phyloP scores from a whole-genome alignment of 2,888 invertebrate species.

The Drosophila kuntzei region DNA sequence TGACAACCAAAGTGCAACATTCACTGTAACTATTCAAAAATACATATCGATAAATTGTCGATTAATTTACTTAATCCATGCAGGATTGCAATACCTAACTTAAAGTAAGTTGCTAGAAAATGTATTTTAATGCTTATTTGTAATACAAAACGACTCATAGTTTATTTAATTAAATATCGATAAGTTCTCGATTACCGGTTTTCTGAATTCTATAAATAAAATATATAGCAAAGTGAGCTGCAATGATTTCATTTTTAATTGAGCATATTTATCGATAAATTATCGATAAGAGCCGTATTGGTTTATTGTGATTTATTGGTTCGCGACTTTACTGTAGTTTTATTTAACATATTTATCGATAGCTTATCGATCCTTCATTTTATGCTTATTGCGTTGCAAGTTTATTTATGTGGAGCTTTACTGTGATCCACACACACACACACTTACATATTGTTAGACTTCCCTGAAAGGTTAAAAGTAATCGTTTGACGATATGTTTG shows the following conservation, averaged over 20 bases:
- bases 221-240: no score
- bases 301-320: no score
- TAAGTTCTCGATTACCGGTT: not conserved
- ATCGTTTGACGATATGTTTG: not conserved
- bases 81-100: no score
- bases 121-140: no score
- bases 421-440: constrained; percentile 15
- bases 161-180: not conserved
- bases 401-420: not conserved
- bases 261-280: not conserved
- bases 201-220: no score
- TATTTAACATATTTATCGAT: not conserved
- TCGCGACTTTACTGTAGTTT: no score
- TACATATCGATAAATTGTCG: not conserved
- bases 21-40: not conserved
- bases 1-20: not conserved
- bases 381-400: not conserved
- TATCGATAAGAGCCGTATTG: constrained; percentile 7
- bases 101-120: no score
- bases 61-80: not conserved
- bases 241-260: no score
- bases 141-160: not conserved
- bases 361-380: not conserved
- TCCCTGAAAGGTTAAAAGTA: not conserved
- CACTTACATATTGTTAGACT: not conserved